A percentile compares a stretch with the other conserved stretches of the same genome.
These are phyloP conservation scores for Altica lythri DNA, from an alignment of 2,888 invertebrate species.

Conservation along the genomic window DNA sequence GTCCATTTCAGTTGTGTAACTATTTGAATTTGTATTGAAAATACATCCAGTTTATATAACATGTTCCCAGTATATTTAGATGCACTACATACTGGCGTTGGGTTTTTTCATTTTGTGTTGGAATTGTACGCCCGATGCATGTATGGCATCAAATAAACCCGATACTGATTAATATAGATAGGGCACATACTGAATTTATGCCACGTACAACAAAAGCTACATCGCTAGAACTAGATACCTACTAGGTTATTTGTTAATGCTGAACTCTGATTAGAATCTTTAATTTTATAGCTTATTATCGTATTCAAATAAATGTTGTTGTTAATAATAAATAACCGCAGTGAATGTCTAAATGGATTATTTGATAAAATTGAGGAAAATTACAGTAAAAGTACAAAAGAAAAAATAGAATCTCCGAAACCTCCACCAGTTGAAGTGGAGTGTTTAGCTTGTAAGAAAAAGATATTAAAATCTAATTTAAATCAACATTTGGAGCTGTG, in stretches of 20 bases:
- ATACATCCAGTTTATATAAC: too few relatives aligned
- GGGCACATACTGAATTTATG: slow-evolving; percentile 9
- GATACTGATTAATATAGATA: slow-evolving; percentile 12
- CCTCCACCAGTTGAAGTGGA: slow-evolving; percentile 21
- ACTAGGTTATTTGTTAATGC: not conserved
- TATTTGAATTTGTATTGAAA: too few relatives aligned
- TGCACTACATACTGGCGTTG: not conserved
- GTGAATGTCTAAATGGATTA: slow-evolving; percentile 60
- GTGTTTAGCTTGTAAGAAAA: slow-evolving; percentile 57
- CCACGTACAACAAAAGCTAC: slow-evolving; percentile 7
- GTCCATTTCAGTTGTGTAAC: too few relatives aligned
- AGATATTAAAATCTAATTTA: slow-evolving; percentile 48
- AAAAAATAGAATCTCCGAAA: slow-evolving; percentile 17
- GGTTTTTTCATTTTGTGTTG: slow-evolving; percentile 3
- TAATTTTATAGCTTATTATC: too few relatives aligned
- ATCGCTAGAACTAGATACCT: not conserved
- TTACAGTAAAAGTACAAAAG: not conserved
- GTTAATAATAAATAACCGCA: too few relatives aligned
- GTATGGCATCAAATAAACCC: slow-evolving; percentile 2
- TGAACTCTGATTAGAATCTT: not conserved
- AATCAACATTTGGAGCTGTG: slow-evolving; percentile 56
- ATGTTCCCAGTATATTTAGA: too few relatives aligned
- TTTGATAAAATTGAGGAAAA: slow-evolving; percentile 57
- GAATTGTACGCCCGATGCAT: not conserved
- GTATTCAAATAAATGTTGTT: too few relatives aligned